These are phyloP conservation scores for Aegithalos caudatus DNA, from an alignment of 2,113 vertebrate genomes.

Conservation along the genomic window DNA sequence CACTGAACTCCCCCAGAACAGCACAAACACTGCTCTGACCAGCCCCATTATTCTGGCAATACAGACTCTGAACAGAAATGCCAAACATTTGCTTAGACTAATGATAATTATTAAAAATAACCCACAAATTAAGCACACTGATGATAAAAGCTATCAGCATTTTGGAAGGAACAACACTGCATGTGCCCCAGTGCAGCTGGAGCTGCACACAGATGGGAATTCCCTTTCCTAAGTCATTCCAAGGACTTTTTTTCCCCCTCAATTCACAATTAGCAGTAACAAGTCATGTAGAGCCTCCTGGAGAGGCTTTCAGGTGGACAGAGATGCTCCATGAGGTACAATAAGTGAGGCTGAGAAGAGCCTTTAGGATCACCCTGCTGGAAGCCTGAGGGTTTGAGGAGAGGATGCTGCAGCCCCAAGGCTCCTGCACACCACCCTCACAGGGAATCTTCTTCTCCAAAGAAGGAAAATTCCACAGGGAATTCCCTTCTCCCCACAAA, in stretches of 20 bases:
- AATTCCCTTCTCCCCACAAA: background rate
- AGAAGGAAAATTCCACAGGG: background rate
- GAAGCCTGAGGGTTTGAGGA: background rate
- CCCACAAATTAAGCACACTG: background rate
- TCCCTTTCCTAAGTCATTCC: background rate
- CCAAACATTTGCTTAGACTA: background rate
- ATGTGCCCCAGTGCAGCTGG: background rate
- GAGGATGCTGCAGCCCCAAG: background rate
- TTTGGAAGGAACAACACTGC: too few species aligned
- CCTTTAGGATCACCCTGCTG: background rate
- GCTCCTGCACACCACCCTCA: background rate
- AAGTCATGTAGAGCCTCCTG: background rate
- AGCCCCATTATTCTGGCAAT: background rate
- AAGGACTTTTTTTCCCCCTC: background rate
- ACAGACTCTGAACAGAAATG: background rate
- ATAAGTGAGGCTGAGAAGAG: background rate
- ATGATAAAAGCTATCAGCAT: background rate
- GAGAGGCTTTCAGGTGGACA: background rate
- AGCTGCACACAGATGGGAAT: background rate
- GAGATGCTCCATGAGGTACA: background rate
- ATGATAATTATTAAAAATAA: background rate
- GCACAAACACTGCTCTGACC: background rate
- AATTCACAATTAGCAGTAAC: background rate
- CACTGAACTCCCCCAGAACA: background rate
- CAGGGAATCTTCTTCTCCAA: background rate